Percentiles rank a stretch among this genome's conserved stretches.
Conservation (phyloP, 2,888 invertebrate genomes). For the Trichopoda pennipes region DNA sequence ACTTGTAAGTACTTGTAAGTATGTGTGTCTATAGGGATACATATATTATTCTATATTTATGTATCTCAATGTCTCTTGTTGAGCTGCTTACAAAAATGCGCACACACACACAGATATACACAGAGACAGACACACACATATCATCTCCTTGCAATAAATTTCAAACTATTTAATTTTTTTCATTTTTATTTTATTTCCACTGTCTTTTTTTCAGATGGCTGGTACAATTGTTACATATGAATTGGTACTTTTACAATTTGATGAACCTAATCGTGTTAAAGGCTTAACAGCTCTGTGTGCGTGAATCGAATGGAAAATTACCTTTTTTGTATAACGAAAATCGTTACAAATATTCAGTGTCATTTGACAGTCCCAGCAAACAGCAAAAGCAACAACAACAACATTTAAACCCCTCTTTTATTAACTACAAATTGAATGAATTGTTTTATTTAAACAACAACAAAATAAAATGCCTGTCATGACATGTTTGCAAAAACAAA, state of each 20-base stretch:
- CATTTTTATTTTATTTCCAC: no score
- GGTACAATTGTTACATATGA: constrained; percentile 86
- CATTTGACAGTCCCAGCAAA: constrained; percentile 37
- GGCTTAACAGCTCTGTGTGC: constrained; percentile 76
- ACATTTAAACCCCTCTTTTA: constrained; percentile 26
- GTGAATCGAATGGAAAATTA: constrained; percentile 60
- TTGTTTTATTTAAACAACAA: not conserved
- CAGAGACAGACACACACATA: no score
- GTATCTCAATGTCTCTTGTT: no score
- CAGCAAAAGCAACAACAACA: not conserved
- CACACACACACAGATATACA: no score
- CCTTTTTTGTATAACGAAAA: not conserved
- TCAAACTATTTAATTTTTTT: no score
- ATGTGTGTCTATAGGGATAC: no score
- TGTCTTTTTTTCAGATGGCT: constrained; percentile 81
- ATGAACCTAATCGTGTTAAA: constrained; percentile 77
- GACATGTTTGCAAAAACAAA: constrained; percentile 25
- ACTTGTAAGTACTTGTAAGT: no score
- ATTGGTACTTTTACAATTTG: constrained; percentile 85
- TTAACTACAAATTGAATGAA: constrained; percentile 17
- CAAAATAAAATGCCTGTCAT: constrained; percentile 53
- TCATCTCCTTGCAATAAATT: no score
- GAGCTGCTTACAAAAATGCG: no score
- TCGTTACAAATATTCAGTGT: constrained; percentile 13
- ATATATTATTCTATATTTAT: no score